Evolutionary conservation across 2,888 invertebrate species (phyloP), one percentile per base, ranked within the genome.

Genomic region (Spatulosminthurus flaviceps): DNA sequence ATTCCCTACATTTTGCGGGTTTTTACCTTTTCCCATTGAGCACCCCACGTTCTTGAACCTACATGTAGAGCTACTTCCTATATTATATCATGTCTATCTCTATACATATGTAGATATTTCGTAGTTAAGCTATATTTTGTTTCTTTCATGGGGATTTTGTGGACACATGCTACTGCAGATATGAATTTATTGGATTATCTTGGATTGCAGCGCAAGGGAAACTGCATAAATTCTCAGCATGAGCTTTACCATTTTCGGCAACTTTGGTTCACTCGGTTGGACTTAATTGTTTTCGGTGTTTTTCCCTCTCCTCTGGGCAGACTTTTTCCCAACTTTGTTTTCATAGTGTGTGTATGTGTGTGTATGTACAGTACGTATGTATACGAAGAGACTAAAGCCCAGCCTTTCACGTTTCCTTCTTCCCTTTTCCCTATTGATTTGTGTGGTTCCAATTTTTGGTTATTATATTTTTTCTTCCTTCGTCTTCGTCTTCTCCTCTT

Each of bases 141-240:
- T 72, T 72, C 78, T 72, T 66, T 78, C 77, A 22, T 72, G 78
- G 72, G 78, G 42, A 77, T 72, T 78, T 78, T 72, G 72, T 61
- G 72, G 78, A 78, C 78, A 77, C 64, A 72, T 72, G 71, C 72
- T 78, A 64, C 41, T 64, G 72, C 64, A 78, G 71, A 78, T 78
- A 78, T 78, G 78, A 78, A 78, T 78, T 78, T 78, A 78, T 78
- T 78, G 78, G 72, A 78, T 78, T 78, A 72, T 78, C 72, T 64
- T 64, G 71, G 77, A 71, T 77, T 77, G 77, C 61, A 78, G 72
- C 70, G 64, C 64, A 72, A 7, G 72, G 78, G 66, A 71, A 78
- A 78, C 72, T 78, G 78, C 71, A 78, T 78, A 78, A 78, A 78
- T 78, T 78, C 78, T 72, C 78, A 78, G 78, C 78, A 78, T 78